phyloP scores from a whole-genome alignment of 2,797 vertebrate species.

The Sebastes diaconus region DNA sequence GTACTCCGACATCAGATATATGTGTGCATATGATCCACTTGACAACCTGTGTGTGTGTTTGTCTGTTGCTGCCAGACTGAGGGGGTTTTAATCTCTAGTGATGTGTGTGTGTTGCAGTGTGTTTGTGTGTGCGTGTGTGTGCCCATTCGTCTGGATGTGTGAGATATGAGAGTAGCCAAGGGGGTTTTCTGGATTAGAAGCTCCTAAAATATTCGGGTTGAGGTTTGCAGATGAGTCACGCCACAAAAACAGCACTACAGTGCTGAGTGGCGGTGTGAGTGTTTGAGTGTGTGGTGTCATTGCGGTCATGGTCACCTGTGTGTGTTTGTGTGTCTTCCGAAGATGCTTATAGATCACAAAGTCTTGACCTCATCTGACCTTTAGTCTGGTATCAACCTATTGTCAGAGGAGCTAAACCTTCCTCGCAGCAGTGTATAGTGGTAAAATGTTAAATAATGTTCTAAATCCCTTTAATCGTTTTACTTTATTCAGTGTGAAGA shows the following conservation, averaged over 20 bases:
- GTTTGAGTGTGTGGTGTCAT: not conserved
- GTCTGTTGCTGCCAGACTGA: conserved; percentile 42
- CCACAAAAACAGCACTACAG: conserved; percentile 50
- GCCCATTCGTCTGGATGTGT: conserved; percentile 49
- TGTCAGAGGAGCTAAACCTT: not conserved
- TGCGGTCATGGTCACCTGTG: not conserved
- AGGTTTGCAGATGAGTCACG: conserved; percentile 71
- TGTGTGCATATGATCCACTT: conserved; percentile 36
- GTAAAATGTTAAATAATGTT: not conserved
- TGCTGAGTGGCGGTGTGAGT: conserved; percentile 5
- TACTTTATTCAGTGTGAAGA: not conserved
- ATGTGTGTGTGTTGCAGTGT: conserved; percentile 10
- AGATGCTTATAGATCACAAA: not conserved
- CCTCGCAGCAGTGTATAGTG: not conserved
- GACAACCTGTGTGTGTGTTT: conserved; percentile 47
- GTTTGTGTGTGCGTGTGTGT: not conserved
- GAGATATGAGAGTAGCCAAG: conserved; percentile 69
- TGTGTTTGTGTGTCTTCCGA: not conserved
- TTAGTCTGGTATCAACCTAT: not conserved
- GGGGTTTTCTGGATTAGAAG: conserved; percentile 73
- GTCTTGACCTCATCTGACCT: conserved; percentile 1
- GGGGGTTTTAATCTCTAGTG: conserved; percentile 36
- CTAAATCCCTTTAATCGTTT: conserved; percentile 10
- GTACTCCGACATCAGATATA: conserved; percentile 27
- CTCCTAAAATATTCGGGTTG: conserved; percentile 73